Percentiles rank a stretch among this genome's conserved stretches.
Evolutionary conservation across 2,113 vertebrate species (phyloP).

Genomic region (Chaenogobius annularis): DNA sequence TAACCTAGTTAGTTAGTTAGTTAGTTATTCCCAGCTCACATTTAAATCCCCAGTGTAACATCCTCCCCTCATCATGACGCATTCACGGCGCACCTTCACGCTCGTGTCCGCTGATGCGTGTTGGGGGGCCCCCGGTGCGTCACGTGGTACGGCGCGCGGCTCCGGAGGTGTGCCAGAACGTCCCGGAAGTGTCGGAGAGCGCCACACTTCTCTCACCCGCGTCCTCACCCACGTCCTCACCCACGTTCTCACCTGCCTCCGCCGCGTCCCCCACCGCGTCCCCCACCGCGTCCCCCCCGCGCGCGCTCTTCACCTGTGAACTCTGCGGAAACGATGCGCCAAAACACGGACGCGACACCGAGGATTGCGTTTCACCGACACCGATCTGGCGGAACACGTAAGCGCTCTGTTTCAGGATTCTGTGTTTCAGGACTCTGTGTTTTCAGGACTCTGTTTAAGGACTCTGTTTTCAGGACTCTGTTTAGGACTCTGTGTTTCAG

Average conservation of each 20-base stretch:
- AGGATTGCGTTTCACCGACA: not conserved
- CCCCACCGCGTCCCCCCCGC: conserved; percentile 25
- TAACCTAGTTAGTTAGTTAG: too few relatives aligned
- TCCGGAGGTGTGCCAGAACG: conserved; percentile 31
- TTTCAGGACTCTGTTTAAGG: too few relatives aligned
- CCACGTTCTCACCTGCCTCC: not conserved
- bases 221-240: conserved; percentile 8
- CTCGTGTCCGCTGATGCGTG: too few relatives aligned
- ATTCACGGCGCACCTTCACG: too few relatives aligned
- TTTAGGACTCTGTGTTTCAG: too few relatives aligned
- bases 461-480: too few relatives aligned
- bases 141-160: conserved; percentile 17
- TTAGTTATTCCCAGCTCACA: too few relatives aligned
- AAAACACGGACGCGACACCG: conserved; percentile 6
- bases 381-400: not conserved
- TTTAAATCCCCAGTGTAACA: too few relatives aligned
- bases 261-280: conserved; percentile 21
- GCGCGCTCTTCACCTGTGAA: not conserved
- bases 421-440: too few relatives aligned
- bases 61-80: too few relatives aligned
- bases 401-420: too few relatives aligned
- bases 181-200: conserved; percentile 47
- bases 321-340: conserved; percentile 35
- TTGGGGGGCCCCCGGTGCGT: not conserved
- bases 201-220: conserved; percentile 7